Base-by-base conservation (phyloP, 2,113 vertebrate genomes). In the Prolemur simus region DNA sequence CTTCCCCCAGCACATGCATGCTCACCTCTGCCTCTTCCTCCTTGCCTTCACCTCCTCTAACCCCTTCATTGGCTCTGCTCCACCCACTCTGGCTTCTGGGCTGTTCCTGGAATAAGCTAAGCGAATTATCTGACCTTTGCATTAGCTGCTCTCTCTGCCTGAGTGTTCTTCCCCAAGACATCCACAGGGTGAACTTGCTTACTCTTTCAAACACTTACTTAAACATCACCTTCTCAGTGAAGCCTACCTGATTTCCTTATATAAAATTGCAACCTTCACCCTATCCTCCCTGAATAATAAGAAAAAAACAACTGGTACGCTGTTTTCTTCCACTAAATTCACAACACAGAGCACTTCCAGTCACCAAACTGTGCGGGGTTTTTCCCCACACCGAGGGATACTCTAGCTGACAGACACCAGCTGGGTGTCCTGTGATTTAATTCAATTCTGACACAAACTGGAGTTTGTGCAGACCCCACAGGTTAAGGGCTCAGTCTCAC, bases 1-100 rank as follows among this genome's bases (percentile, higher is more conserved):
- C 49, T 54, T 68, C 27, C 32, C 23, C 3, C 8, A 45, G 14
- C 1, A 5, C 1, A 0, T 20, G 5, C 0, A 4, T 1, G 0
- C 21, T 13, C 20, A 12, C 27, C 10, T 71, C 80, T 71, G 49
- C 8, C 7, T 3, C 47, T 25, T 9, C 39, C 21, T 45, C 39
- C 39, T 49, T 47, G 49, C 64, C 45, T 45, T 37, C 2, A 3
- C 15, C 25, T 32, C 5, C 12, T 32, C 18, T 4, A 0, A 34
- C n/a, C 21, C 6, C 17, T 39, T 76, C 25, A 15, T 56, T 73
- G 29, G 15, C 42, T 86, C 54, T 45, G 54, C 14, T 80, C 78
- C 60, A 63, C 34, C 11, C 6, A 39, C 49, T 32, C 69, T 80
- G 58, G 45, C 42, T 88, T 90, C 37, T 63, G 14, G 37, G 63